A percentile compares a stretch with the other conserved stretches of the same genome.
Evolutionary conservation across 2,797 vertebrate genomes (phyloP).

Genomic region (Sparus aurata): DNA sequence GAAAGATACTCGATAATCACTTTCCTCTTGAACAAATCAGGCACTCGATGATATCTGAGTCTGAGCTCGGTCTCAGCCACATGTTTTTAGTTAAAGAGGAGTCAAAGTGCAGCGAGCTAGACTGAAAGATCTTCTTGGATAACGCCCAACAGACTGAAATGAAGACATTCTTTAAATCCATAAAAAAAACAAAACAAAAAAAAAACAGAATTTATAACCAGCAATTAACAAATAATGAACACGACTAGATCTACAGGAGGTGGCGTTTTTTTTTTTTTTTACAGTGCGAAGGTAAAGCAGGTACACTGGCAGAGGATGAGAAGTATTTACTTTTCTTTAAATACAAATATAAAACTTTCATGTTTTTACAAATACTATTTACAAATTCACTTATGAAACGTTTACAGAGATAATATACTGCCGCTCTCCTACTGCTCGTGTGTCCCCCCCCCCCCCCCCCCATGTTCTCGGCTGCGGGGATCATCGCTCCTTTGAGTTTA

Average conservation of each 20-base stretch:
- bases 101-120: conserved; percentile 9
- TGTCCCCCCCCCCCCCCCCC: neutral
- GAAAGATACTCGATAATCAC: neutral
- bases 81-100: conserved; percentile 14
- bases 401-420: conserved; percentile 49
- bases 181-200: neutral
- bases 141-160: conserved; percentile 42
- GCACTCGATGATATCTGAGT: conserved; percentile 30
- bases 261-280: conserved; percentile 48
- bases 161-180: conserved; percentile 48
- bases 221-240: conserved; percentile 49
- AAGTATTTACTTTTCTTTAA: conserved; percentile 83
- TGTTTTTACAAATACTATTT: conserved; percentile 93
- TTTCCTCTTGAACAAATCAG: neutral
- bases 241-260: conserved; percentile 44
- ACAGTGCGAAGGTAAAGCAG: conserved; percentile 65
- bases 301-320: conserved; percentile 49
- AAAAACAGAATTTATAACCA: conserved; percentile 56
- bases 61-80: neutral
- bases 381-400: conserved; percentile 85
- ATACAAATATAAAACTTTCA: conserved; percentile 93
- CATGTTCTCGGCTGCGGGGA: conserved; percentile 61
- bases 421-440: conserved; percentile 34
- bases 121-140: conserved; percentile 19
- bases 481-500: conserved; percentile 80